Base-by-base conservation (phyloP, 2,888 invertebrate genomes). In the Trachelus tabidus region DNA sequence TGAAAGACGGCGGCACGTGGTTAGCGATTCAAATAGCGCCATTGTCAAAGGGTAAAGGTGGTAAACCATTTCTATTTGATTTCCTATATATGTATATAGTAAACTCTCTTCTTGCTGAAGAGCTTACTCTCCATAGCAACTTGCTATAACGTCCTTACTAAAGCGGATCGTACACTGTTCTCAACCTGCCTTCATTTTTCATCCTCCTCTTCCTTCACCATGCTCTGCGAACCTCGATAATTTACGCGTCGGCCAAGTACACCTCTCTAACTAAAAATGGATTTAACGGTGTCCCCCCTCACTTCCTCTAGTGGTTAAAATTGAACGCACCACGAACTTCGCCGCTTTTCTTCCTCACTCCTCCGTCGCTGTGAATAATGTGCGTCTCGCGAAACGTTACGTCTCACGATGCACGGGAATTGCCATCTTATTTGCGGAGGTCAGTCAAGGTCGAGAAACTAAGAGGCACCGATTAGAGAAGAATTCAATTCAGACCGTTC, bases 61-160 rank as follows among this genome's bases (percentile, higher is more conserved):
- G 33, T 71, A 12, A 34, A 34, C 33, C 33, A 34, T 71, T 71
- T 34, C 71, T 31, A 71, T 71, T 71, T 34, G 71, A 6, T 56
- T 56, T 56, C 1, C 56, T 23, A 23, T 56, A 23, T 56, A 56
- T 56, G 56, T 56, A 56, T 56, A 56, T 23, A 56, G 23, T 23
- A 23, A 23, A 56, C 23, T 56, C 71, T 33, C 12, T 71, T 30
- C 31, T 12, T 71, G 31, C 9, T 12, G 34, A 71, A 71, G 23
- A 31, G 71, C 71, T 77, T 75, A 77, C 73, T 77, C 75, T 77
- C 77, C 77, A 75, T 77, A 74, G 75, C 77, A 77, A 77, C 77
- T 75, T 74, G 71, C 77, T 69, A 56, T 73, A 73, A 73, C 75
- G 69, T 31, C 3, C 34, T 11, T 35, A 77, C 69, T 77, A 77